These are phyloP conservation scores for Fulmarus glacialis DNA, from an alignment of 2,113 vertebrate genomes.

Conservation along the genomic window DNA sequence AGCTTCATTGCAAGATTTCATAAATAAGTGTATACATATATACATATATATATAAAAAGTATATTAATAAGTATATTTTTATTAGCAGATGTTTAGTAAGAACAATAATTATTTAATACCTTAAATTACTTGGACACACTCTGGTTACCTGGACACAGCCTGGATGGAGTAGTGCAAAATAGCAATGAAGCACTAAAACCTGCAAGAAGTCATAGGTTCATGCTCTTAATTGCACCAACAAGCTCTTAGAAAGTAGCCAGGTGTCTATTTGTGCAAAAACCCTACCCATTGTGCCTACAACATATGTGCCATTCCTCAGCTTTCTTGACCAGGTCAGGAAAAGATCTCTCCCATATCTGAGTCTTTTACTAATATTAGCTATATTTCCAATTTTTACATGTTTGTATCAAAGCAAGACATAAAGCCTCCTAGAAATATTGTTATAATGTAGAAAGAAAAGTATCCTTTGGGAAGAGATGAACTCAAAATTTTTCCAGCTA, in stretches of 20 bases:
- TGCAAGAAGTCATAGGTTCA: neutral
- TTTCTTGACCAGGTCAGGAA: neutral
- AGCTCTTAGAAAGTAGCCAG: neutral
- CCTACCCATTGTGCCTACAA: rapidly evolving
- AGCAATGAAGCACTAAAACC: neutral
- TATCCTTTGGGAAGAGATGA: neutral
- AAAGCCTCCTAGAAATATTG: neutral
- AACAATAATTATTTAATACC: neutral
- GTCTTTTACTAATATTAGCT: neutral
- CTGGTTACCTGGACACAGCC: neutral
- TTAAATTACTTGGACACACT: neutral
- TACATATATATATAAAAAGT: no score
- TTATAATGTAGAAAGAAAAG: neutral
- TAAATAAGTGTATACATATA: neutral
- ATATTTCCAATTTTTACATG: neutral
- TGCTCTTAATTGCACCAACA: neutral
- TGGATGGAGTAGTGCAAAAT: neutral
- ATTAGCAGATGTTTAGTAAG: neutral
- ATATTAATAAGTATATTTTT: neutral
- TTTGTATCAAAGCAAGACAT: neutral
- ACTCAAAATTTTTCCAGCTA: neutral
- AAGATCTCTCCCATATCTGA: neutral
- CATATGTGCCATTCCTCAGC: neutral
- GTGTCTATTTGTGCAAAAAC: neutral
- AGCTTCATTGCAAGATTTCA: neutral